A percentile compares a stretch with the other conserved stretches of the same genome.
Conservation (phyloP, 2,888 invertebrate species). For the Tipula vernalis region DNA sequence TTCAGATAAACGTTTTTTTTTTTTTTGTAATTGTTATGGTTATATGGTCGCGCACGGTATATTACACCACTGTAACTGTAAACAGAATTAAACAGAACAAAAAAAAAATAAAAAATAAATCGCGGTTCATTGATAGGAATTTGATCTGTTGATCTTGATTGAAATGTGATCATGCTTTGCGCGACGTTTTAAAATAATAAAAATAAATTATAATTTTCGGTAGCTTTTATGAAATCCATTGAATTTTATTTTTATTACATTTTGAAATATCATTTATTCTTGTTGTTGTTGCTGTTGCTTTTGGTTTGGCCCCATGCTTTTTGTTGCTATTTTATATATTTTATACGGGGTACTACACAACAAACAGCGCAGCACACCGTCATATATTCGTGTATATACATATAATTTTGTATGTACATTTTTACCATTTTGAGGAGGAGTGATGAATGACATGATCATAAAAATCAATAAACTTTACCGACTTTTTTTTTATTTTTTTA, state of each 20-base stretch:
- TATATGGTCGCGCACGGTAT: background rate
- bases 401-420: background rate
- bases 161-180: slow-evolving; percentile 7
- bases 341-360: too few relatives aligned
- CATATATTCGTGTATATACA: background rate
- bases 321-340: background rate
- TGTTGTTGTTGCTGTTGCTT: background rate
- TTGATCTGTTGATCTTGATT: slow-evolving; percentile 10
- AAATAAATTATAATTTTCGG: slow-evolving; percentile 7
- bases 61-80: background rate
- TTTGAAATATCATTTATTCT: background rate
- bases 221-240: slow-evolving; percentile 8
- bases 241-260: background rate
- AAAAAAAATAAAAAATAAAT: background rate
- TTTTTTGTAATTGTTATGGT: too few relatives aligned
- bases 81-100: background rate
- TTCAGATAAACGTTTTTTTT: too few relatives aligned
- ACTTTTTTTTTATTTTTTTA: background rate
- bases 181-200: background rate
- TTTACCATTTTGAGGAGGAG: slow-evolving; percentile 7
- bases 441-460: slow-evolving; percentile 10
- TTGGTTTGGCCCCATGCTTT: background rate
- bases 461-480: slow-evolving; percentile 6
- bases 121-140: slow-evolving; percentile 10
- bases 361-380: background rate